A percentile compares a stretch with the other conserved stretches of the same genome.
phyloP scores from a whole-genome alignment of 2,888 invertebrate species.

The Amphipoea oculea region DNA sequence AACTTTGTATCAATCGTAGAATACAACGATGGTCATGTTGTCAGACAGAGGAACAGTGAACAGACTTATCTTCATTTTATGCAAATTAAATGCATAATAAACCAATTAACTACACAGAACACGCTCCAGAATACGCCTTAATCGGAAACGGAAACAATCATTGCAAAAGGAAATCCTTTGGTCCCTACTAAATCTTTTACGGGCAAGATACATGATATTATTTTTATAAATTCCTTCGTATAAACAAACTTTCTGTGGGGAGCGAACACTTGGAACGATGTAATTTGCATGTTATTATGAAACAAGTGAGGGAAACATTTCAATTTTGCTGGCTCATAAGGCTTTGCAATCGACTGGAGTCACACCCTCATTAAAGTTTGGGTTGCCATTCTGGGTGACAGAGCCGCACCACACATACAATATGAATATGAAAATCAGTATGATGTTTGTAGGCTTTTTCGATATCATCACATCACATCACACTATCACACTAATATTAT shows the following conservation, averaged over 20 bases:
- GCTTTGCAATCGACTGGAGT: conserved; percentile 68
- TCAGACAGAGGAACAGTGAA: too few species aligned
- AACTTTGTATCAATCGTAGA: background rate
- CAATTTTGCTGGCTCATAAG: conserved; percentile 74
- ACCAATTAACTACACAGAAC: background rate
- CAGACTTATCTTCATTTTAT: background rate
- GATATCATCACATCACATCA: too few species aligned
- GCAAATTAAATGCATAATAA: conserved; percentile 5
- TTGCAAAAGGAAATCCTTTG: conserved; percentile 17
- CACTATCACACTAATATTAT: too few species aligned
- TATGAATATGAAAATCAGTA: background rate
- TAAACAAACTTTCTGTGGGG: conserved; percentile 14
- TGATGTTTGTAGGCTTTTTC: background rate
- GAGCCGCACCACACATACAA: conserved; percentile 34
- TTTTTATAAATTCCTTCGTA: conserved; percentile 48
- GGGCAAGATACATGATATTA: conserved; percentile 31
- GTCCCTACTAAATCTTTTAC: conserved; percentile 28
- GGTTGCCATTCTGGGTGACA: conserved; percentile 53
- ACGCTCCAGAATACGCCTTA: background rate
- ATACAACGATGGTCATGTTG: background rate
- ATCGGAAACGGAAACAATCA: conserved; percentile 15
- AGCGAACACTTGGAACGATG: conserved; percentile 63
- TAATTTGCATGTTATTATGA: conserved; percentile 78
- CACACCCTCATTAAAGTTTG: conserved; percentile 74
- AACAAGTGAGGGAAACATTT: conserved; percentile 72